Evolutionary conservation across 2,113 vertebrate species (phyloP).

Genomic region (Typhlomys cinereus): DNA sequence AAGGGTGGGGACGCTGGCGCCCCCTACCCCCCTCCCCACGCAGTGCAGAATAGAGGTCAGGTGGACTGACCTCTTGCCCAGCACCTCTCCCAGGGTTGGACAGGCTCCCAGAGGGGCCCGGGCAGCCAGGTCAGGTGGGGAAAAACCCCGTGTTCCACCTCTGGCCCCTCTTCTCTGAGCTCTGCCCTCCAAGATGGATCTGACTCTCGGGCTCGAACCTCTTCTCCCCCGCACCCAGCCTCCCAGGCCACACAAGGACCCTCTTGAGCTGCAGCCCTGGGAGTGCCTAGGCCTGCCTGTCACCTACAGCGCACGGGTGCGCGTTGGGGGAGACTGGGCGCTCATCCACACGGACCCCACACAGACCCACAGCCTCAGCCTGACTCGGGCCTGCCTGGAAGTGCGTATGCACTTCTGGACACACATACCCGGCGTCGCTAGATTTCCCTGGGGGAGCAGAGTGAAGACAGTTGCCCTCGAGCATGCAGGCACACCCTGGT

Average conservation of each 20-base stretch:
- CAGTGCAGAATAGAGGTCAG: neutral
- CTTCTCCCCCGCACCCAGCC: neutral
- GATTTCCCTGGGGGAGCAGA: neutral
- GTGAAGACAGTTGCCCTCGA: too few species aligned
- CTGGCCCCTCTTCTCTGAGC: neutral
- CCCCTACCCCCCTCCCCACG: neutral
- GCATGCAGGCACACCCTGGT: neutral
- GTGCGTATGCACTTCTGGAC: too few species aligned
- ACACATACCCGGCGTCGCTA: too few species aligned
- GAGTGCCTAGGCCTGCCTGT: neutral
- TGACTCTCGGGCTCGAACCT: too few species aligned
- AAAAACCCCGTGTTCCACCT: too few species aligned
- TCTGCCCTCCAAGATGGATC: neutral
- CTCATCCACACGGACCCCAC: neutral
- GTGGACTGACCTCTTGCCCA: neutral
- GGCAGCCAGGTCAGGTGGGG: neutral
- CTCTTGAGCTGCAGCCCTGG: neutral
- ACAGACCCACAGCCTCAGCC: neutral
- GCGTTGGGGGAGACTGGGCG: neutral
- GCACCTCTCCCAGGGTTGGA: neutral
- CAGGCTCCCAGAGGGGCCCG: too few species aligned
- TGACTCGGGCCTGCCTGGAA: neutral
- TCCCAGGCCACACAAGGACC: too few species aligned
- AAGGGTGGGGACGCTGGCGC: neutral
- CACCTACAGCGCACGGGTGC: too few species aligned